Conservation (phyloP, 2,888 invertebrate genomes). For the Galerucella pusilla region DNA sequence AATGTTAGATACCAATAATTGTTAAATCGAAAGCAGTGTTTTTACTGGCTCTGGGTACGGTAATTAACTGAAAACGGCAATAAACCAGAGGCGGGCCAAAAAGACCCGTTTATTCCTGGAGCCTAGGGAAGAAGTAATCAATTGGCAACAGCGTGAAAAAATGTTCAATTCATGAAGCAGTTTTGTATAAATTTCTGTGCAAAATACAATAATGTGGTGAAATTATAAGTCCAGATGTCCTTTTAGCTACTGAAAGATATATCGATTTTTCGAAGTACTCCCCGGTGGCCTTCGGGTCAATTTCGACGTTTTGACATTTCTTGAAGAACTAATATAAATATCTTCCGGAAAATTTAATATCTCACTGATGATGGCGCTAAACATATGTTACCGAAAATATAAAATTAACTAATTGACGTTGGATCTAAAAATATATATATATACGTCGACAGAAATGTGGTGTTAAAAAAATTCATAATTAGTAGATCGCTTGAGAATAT, state of each 20-base stretch:
- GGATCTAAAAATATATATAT: slow-evolving; percentile 11
- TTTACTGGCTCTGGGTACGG: too few species aligned
- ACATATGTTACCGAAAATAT: slow-evolving; percentile 40
- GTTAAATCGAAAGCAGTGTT: too few species aligned
- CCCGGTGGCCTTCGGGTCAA: slow-evolving; percentile 17
- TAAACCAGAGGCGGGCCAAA: too few species aligned
- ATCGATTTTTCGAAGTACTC: slow-evolving; percentile 16
- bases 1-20: too few species aligned
- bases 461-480: slow-evolving; percentile 17
- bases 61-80: too few species aligned
- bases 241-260: slow-evolving; percentile 30
- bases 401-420: slow-evolving; percentile 36
- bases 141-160: too few species aligned
- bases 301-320: slow-evolving; percentile 21
- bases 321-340: slow-evolving; percentile 29
- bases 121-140: too few species aligned
- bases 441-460: slow-evolving; percentile 9
- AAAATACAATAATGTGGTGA: neutral
- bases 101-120: too few species aligned
- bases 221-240: slow-evolving; percentile 26
- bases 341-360: slow-evolving; percentile 36
- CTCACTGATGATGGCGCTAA: slow-evolving; percentile 37
- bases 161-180: too few species aligned
- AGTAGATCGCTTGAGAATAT: neutral
- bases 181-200: neutral